Evolutionary conservation across 2,888 invertebrate genomes (phyloP), one percentile per base, ranked within the genome.

Genomic region (Campoletis raptor): DNA sequence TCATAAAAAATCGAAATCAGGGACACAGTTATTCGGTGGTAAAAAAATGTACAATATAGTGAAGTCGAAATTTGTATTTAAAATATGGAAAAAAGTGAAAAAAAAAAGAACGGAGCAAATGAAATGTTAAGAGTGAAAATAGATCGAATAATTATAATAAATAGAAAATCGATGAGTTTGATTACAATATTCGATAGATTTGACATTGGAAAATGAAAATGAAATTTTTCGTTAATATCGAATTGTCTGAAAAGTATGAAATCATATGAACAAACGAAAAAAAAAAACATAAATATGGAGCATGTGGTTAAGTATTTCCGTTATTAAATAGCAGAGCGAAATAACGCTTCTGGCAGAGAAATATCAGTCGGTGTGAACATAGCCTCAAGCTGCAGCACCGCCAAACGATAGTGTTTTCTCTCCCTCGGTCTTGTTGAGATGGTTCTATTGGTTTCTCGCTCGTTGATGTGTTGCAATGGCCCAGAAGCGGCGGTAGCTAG

Each of bases 401-500:
- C 73, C 81, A 64, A 81, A 73, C 64, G 81, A 64, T 66, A 48
- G 24, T 64, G 30, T 48, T 73, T 52, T 52, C 73, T 52, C 73
- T 52, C 37, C 2, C 30, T 66, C 72, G 54, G 66, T 48, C 73
- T 66, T 40, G 69, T 30, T 42, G 37, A 15, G n/a, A 57, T 73
- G 45, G 36, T 74, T 67, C 81, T 74, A 52, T 57, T 36, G 77
- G 69, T 77, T 66, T 74, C 77, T 69, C 78, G 69, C 76, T 79
- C 73, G 85, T 69, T 76, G 81, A 78, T 85, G 92, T 93, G 93
- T 93, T 93, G 94, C 93, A 94, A 94, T 94, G 94, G 93, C 94
- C 94, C 92, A 94, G 94, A 93, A 94, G 94, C 92, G 93, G 94
- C 92, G 92, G 93, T 93, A 93, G 94, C 94, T 93, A 93, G 94